A percentile compares a stretch with the other conserved stretches of the same genome.
Evolutionary conservation across 2,888 invertebrate genomes (phyloP).

Genomic region (Aphidoletes aphidimyza): DNA sequence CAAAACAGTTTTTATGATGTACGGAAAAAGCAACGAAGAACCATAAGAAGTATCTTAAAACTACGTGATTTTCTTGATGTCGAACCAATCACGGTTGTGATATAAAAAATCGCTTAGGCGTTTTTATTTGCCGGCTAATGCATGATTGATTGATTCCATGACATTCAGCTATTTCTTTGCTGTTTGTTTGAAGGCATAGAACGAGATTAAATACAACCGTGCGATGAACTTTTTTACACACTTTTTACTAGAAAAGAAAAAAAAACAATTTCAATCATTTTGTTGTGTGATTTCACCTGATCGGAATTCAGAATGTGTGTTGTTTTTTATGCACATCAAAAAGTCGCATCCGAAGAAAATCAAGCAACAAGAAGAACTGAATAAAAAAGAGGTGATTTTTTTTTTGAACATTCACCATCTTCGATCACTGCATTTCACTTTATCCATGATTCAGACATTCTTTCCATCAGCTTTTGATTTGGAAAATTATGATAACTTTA

Average conservation of each 20-base stretch:
- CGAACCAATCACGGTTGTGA: background rate
- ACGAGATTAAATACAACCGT: no score
- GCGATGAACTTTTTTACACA: no score
- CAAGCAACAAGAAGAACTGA: background rate
- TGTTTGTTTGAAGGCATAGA: no score
- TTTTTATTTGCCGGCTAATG: background rate
- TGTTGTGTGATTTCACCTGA: slow-evolving; percentile 41
- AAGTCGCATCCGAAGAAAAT: background rate
- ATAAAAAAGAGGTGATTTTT: background rate
- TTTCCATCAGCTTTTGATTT: no score
- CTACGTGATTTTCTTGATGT: background rate
- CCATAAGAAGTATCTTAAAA: no score
- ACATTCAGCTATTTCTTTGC: background rate
- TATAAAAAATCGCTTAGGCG: background rate
- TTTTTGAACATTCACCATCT: background rate
- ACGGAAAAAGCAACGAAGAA: no score
- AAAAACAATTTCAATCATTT: slow-evolving; percentile 22
- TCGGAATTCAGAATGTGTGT: background rate
- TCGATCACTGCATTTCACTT: background rate
- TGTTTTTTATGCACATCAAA: background rate
- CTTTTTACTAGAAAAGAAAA: no score
- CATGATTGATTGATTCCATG: background rate
- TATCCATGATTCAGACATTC: no score
- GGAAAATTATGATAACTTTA: slow-evolving; percentile 37
- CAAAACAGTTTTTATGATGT: no score